These are phyloP conservation scores for Erpobdella octoculata DNA, from an alignment of 2,888 invertebrate species.

Conservation along the genomic window DNA sequence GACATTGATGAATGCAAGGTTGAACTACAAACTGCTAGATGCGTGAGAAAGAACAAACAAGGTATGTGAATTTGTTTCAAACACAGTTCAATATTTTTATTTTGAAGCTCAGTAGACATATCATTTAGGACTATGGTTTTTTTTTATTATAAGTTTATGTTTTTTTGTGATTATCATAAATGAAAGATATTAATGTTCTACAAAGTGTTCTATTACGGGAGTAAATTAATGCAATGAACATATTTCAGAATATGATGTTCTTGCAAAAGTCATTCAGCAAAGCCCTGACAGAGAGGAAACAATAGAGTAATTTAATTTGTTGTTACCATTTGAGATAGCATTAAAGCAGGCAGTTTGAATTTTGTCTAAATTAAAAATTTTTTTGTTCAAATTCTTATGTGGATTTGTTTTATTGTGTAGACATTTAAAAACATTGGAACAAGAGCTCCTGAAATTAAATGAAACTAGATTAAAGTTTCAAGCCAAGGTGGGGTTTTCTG, in stretches of 20 bases:
- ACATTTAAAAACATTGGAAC: background rate
- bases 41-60: slow-evolving; percentile 2
- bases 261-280: slow-evolving; percentile 80
- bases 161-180: background rate
- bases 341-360: slow-evolving; percentile 17
- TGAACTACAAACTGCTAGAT: slow-evolving; percentile 57
- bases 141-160: background rate
- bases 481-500: background rate
- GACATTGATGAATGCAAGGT: slow-evolving; percentile 75
- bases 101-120: background rate
- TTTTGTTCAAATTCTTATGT: background rate
- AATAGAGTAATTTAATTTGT: slow-evolving; percentile 40
- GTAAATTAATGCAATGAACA: too few relatives aligned
- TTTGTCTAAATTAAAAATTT: background rate
- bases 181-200: too few relatives aligned
- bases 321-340: background rate
- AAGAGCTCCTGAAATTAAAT: slow-evolving; percentile 4
- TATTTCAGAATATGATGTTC: slow-evolving; percentile 84
- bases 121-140: background rate
- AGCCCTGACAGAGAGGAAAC: slow-evolving; percentile 77
- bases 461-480: slow-evolving; percentile 7
- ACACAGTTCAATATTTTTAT: background rate
- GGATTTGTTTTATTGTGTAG: background rate
- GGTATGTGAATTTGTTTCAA: background rate
- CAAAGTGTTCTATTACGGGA: background rate